These are phyloP conservation scores for Caenorhabditis brenneri DNA, from an alignment of 1,140 invertebrate species.

Conservation along the genomic window DNA sequence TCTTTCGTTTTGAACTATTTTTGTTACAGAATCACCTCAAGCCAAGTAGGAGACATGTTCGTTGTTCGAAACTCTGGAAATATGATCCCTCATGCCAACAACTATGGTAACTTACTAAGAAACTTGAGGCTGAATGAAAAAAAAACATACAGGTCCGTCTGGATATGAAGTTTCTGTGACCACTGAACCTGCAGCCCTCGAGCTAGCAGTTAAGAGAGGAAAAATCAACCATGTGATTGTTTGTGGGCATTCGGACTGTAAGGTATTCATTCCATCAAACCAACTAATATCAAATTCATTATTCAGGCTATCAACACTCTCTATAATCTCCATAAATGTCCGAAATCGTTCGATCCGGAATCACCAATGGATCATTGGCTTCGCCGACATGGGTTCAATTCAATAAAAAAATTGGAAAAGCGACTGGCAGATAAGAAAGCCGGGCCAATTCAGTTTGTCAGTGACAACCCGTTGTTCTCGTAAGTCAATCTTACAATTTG, in stretches of 20 bases:
- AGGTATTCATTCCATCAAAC: slow-evolving; percentile 72
- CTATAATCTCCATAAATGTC: slow-evolving; percentile 81
- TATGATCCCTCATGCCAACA: slow-evolving; percentile 85
- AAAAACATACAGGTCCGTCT: slow-evolving; percentile 63
- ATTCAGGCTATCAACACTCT: slow-evolving; percentile 91
- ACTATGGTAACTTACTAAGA: too few relatives aligned
- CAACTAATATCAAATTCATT: background rate
- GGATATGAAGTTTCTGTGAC: slow-evolving; percentile 72
- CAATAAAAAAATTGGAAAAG: slow-evolving; percentile 83
- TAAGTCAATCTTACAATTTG: too few relatives aligned
- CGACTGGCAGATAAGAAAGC: slow-evolving; percentile 73
- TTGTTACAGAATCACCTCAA: slow-evolving; percentile 82
- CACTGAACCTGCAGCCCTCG: slow-evolving; percentile 90
- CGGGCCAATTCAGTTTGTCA: slow-evolving; percentile 59
- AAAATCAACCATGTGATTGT: slow-evolving; percentile 90
- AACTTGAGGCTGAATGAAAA: too few relatives aligned
- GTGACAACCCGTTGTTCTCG: slow-evolving; percentile 65
- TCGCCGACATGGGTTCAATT: slow-evolving; percentile 82
- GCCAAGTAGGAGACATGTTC: slow-evolving; percentile 94
- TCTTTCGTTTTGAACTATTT: background rate
- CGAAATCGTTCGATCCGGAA: slow-evolving; percentile 80
- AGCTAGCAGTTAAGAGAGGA: slow-evolving; percentile 90
- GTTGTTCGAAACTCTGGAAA: slow-evolving; percentile 93
- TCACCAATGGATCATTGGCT: slow-evolving; percentile 90
- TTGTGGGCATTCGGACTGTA: slow-evolving; percentile 95